phyloP scores from a whole-genome alignment of 1,140 invertebrate genomes.

The Drosophila littoralis region DNA sequence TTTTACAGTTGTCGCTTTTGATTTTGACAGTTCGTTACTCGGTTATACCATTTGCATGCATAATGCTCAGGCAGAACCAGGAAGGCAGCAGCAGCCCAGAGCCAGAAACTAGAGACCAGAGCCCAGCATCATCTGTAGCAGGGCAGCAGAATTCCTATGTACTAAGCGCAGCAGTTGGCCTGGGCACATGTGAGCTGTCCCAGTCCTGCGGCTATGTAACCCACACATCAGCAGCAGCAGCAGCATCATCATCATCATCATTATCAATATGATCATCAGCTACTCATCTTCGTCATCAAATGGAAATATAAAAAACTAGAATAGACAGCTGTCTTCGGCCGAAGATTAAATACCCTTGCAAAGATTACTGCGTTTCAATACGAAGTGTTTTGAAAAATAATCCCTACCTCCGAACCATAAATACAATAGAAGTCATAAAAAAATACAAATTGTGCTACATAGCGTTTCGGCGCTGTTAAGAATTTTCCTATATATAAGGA shows the following conservation, averaged over 20 bases:
- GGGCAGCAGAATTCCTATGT: slow-evolving; percentile 18
- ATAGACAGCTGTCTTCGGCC: not conserved
- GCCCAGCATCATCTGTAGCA: slow-evolving; percentile 1
- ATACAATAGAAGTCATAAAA: too few relatives aligned
- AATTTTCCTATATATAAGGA: too few relatives aligned
- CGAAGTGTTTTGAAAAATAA: too few relatives aligned
- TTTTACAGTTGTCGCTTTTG: slow-evolving; percentile 64
- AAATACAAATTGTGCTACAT: too few relatives aligned
- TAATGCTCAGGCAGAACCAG: slow-evolving; percentile 61
- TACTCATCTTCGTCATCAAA: slow-evolving; percentile 21
- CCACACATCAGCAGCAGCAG: slow-evolving; percentile 17
- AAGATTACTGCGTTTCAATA: too few relatives aligned
- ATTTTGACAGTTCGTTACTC: slow-evolving; percentile 81
- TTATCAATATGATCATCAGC: slow-evolving; percentile 14
- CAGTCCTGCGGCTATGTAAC: slow-evolving; percentile 27
- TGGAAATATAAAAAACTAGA: slow-evolving; percentile 1
- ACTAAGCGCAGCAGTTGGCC: not conserved
- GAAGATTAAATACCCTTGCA: not conserved
- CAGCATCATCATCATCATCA: slow-evolving; percentile 43
- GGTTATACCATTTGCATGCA: slow-evolving; percentile 78
- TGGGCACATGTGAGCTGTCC: slow-evolving; percentile 24
- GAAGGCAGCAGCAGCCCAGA: slow-evolving; percentile 27
- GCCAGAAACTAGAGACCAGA: not conserved
- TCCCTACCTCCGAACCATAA: too few relatives aligned
- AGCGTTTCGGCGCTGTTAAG: too few relatives aligned